Percentiles rank a stretch among this genome's conserved stretches.
Evolutionary conservation across 2,888 invertebrate genomes (phyloP).

Genomic region (Apamea anceps): DNA sequence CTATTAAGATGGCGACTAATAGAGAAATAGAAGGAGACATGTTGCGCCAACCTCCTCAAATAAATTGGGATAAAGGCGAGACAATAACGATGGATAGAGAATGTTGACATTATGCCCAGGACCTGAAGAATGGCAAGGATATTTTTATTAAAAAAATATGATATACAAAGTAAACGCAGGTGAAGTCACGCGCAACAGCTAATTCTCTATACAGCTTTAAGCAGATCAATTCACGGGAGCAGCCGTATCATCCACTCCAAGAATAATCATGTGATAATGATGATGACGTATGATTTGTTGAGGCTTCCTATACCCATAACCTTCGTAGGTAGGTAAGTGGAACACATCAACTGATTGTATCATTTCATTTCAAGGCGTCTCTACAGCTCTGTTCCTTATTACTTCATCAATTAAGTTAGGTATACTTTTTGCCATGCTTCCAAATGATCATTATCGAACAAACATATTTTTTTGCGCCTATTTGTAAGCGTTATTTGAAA

Average conservation of each 20-base stretch:
- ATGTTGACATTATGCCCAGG: not conserved
- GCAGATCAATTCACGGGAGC: not conserved
- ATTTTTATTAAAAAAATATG: no score
- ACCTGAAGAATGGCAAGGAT: no score
- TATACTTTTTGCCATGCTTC: slow-evolving; percentile 19
- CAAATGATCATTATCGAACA: not conserved
- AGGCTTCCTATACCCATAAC: not conserved
- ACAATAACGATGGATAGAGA: not conserved
- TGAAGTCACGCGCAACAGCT: not conserved
- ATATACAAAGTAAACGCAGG: not conserved
- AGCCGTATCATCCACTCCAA: not conserved
- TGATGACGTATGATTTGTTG: not conserved
- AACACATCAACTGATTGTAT: slow-evolving; percentile 16
- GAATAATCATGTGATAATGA: slow-evolving; percentile 2
- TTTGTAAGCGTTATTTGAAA: not conserved
- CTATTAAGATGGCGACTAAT: not conserved
- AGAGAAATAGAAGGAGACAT: no score
- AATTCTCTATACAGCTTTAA: not conserved
- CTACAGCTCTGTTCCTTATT: slow-evolving; percentile 24
- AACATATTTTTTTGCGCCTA: not conserved
- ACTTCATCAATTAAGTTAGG: not conserved
- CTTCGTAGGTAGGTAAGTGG: not conserved
- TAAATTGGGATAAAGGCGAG: not conserved
- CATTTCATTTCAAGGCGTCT: slow-evolving; percentile 7
- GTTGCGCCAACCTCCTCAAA: not conserved